Evolutionary conservation across 2,113 vertebrate species (phyloP).

Genomic region (Pterocles burchelli): DNA sequence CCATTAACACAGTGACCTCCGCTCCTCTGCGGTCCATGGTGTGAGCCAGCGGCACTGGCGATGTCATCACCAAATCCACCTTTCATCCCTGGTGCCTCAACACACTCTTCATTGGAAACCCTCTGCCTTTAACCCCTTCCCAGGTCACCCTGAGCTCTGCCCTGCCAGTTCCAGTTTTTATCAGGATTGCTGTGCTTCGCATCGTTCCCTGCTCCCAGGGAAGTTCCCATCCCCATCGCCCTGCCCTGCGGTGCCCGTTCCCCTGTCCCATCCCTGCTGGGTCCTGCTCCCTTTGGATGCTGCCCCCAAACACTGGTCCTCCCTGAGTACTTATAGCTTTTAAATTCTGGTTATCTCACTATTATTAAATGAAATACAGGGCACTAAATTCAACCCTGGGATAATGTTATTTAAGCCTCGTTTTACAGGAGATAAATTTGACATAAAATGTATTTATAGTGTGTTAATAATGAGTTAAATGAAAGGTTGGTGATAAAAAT

Average conservation of each 20-base stretch:
- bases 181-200: no score
- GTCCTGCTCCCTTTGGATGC: no score
- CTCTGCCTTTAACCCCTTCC: background rate
- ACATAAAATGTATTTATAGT: background rate
- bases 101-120: background rate
- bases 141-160: background rate
- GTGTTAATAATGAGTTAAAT: background rate
- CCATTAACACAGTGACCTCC: background rate
- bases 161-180: no score
- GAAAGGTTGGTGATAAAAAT: background rate
- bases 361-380: background rate
- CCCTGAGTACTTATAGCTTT: background rate
- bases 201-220: no score
- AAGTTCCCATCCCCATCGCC: no score
- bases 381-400: background rate
- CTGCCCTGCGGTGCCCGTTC: no score
- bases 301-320: no score
- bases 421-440: background rate
- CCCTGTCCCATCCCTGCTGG: no score
- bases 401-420: background rate
- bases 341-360: background rate
- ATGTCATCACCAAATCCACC: background rate
- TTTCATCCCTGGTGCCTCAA: background rate
- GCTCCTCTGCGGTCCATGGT: background rate
- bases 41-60: background rate